A percentile compares a stretch with the other conserved stretches of the same genome.
Evolutionary conservation across 2,113 vertebrate genomes (phyloP).

Genomic region (Heterotis niloticus): DNA sequence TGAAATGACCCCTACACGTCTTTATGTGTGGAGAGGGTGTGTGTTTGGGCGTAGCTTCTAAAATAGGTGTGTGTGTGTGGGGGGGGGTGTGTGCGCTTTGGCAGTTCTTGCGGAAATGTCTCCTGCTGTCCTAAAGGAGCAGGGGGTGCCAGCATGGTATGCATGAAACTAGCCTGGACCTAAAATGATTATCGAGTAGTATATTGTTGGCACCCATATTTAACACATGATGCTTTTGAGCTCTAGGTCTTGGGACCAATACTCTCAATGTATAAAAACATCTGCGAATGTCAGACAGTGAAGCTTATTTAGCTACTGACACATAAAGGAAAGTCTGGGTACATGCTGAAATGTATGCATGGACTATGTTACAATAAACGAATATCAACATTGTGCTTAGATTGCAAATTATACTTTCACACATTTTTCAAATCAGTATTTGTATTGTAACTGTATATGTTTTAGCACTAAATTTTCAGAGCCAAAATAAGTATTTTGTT

Average conservation of each 20-base stretch:
- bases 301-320: too few species aligned
- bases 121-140: constrained; percentile 17
- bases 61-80: not conserved
- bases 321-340: too few species aligned
- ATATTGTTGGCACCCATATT: not conserved
- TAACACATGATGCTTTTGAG: not conserved
- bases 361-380: too few species aligned
- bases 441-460: too few species aligned
- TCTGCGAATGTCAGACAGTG: too few species aligned
- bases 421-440: too few species aligned
- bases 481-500: too few species aligned
- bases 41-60: not conserved
- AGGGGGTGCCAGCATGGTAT: not conserved
- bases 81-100: not conserved
- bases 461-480: too few species aligned
- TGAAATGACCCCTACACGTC: constrained; percentile 21
- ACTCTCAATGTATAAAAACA: too few species aligned
- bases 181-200: not conserved
- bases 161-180: not conserved
- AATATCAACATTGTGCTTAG: too few species aligned
- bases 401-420: too few species aligned
- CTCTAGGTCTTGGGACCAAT: not conserved
- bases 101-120: not conserved
- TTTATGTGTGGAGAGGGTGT: constrained; percentile 25
- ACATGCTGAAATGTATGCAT: too few species aligned